A percentile compares a stretch with the other conserved stretches of the same genome.
Conservation (phyloP, 1,140 invertebrate genomes). For the Metopolophium dirhodum region DNA sequence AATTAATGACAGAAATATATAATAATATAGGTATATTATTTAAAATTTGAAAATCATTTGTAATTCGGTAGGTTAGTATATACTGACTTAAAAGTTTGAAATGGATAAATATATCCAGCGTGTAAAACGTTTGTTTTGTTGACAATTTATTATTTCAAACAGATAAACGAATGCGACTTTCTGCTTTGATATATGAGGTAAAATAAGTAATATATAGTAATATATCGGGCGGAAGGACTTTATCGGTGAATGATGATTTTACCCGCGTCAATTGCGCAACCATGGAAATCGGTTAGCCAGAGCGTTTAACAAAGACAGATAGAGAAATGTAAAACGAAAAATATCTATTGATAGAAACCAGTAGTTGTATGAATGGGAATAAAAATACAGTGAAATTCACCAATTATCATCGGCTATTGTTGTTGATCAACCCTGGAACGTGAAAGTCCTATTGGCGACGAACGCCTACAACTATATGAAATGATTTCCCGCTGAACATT, state of each 20-base stretch:
- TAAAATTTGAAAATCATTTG: not conserved
- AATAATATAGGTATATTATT: not conserved
- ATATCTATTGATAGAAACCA: constrained; percentile 31
- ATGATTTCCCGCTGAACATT: not conserved
- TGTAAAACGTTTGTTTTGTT: not conserved
- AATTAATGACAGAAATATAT: not conserved
- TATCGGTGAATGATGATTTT: not conserved
- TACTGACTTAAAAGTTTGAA: not conserved
- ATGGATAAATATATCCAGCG: not conserved
- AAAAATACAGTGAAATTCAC: constrained; percentile 48
- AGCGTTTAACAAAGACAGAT: constrained; percentile 16
- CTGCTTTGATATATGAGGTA: not conserved
- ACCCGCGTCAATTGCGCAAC: not conserved
- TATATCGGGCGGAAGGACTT: not conserved
- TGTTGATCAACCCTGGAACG: constrained; percentile 54
- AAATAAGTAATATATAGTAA: not conserved
- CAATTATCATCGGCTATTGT: constrained; percentile 57
- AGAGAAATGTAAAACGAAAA: constrained; percentile 31
- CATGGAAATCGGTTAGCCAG: not conserved
- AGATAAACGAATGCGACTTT: not conserved
- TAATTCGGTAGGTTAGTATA: not conserved
- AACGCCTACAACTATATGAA: not conserved
- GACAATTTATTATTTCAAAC: not conserved
- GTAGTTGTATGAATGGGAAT: constrained; percentile 4
- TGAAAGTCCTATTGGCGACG: constrained; percentile 39